Percentiles rank a stretch among this genome's conserved stretches.
Conservation (phyloP, 2,797 vertebrate genomes). For the Myotis pilosus region DNA sequence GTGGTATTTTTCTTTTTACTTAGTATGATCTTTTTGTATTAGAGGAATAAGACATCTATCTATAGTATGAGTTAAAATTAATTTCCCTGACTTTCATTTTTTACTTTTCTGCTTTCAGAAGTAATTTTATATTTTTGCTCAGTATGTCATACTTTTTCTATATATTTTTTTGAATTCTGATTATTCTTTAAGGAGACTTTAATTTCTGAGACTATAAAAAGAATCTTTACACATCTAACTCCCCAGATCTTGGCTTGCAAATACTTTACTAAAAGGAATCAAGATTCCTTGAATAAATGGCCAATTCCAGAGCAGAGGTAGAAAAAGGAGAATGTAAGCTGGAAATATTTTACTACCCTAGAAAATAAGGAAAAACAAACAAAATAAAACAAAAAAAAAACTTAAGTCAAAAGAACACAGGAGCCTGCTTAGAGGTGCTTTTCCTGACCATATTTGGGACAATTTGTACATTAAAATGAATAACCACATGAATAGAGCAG, state of each 20-base stretch:
- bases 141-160: neutral
- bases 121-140: constrained; percentile 2
- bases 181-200: neutral
- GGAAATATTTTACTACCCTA: neutral
- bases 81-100: neutral
- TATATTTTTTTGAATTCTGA: constrained; percentile 35
- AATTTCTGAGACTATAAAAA: neutral
- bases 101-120: neutral
- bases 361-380: neutral
- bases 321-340: neutral
- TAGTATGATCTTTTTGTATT: neutral
- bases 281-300: constrained; percentile 15
- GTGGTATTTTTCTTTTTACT: neutral
- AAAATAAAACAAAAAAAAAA: neutral
- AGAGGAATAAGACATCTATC: neutral
- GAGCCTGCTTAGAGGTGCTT: neutral
- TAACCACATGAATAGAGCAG: neutral
- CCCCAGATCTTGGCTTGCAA: neutral
- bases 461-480: neutral
- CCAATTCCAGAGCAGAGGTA: constrained; percentile 11
- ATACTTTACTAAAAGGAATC: constrained; percentile 30
- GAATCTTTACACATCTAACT: neutral
- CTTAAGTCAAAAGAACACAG: neutral
- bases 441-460: constrained; percentile 1
- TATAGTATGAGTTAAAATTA: neutral